These are phyloP conservation scores for Marasmarcha lunaedactyla DNA, from an alignment of 2,888 invertebrate genomes.

Conservation along the genomic window DNA sequence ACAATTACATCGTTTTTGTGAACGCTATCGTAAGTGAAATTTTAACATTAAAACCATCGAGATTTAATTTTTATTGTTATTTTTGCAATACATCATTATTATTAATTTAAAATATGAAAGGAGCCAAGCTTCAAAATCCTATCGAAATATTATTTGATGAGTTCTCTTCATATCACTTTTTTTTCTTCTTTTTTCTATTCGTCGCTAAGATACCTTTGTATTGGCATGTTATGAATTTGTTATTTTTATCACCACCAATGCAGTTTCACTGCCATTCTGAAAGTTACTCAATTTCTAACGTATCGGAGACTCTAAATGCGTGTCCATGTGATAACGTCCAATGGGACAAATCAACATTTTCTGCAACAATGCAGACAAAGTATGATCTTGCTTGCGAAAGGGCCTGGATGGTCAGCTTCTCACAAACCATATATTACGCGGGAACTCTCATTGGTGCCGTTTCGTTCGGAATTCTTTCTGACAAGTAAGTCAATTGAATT, in stretches of 20 bases:
- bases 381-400: conserved; percentile 31
- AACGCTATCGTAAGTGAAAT: too few relatives aligned
- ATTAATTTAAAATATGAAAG: too few relatives aligned
- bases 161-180: conserved; percentile 35
- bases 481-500: conserved; percentile 27
- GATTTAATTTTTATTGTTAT: too few relatives aligned
- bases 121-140: too few relatives aligned
- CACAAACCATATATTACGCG: conserved; percentile 34
- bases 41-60: too few relatives aligned
- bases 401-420: conserved; percentile 36
- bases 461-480: conserved; percentile 39
- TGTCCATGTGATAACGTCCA: conserved; percentile 37
- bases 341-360: conserved; percentile 39
- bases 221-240: conserved; percentile 42
- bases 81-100: too few relatives aligned
- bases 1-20: too few relatives aligned
- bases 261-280: conserved; percentile 25
- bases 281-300: too few relatives aligned
- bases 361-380: conserved; percentile 41
- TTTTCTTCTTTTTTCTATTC: conserved; percentile 31
- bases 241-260: conserved; percentile 44
- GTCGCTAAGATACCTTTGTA: conserved; percentile 32
- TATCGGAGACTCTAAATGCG: conserved; percentile 7
- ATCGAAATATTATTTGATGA: conserved; percentile 30
- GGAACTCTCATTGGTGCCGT: conserved; percentile 42